These are phyloP conservation scores for Andrena fulva DNA, from an alignment of 2,888 invertebrate species.

Conservation along the genomic window DNA sequence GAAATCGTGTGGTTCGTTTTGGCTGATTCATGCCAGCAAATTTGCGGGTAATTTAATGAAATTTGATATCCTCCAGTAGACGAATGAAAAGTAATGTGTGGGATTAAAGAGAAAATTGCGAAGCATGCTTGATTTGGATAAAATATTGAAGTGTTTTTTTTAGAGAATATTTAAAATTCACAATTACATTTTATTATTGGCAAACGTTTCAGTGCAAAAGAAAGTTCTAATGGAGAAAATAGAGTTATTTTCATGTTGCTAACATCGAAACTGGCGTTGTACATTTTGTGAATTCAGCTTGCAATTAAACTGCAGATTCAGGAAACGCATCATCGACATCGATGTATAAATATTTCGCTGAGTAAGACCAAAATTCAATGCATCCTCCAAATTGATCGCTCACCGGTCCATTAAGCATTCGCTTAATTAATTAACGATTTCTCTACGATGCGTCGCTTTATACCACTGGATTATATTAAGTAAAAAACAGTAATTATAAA, in stretches of 20 bases:
- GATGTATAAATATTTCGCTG: conserved; percentile 1
- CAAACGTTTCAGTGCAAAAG: background rate
- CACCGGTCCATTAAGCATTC: background rate
- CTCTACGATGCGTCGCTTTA: background rate
- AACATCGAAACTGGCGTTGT: no score
- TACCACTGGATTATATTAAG: background rate
- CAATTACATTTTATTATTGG: no score
- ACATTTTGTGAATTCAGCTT: background rate
- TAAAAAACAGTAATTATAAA: background rate
- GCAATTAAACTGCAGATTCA: background rate
- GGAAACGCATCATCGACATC: background rate
- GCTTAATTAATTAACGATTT: conserved; percentile 1
- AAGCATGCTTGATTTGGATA: background rate
- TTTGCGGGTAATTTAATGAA: background rate
- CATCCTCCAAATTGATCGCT: background rate
- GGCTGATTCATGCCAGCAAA: conserved; percentile 3
- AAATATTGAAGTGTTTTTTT: background rate
- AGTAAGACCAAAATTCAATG: background rate
- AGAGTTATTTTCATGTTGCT: background rate
- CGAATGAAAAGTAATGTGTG: no score
- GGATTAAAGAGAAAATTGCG: no score
- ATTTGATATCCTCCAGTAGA: background rate
- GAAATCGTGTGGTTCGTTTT: conserved; percentile 1
- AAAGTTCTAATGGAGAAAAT: background rate
- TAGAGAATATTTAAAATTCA: background rate